These are phyloP conservation scores for Tragelaphus strepsiceros DNA, from an alignment of 2,113 vertebrate genomes.

Conservation along the genomic window DNA sequence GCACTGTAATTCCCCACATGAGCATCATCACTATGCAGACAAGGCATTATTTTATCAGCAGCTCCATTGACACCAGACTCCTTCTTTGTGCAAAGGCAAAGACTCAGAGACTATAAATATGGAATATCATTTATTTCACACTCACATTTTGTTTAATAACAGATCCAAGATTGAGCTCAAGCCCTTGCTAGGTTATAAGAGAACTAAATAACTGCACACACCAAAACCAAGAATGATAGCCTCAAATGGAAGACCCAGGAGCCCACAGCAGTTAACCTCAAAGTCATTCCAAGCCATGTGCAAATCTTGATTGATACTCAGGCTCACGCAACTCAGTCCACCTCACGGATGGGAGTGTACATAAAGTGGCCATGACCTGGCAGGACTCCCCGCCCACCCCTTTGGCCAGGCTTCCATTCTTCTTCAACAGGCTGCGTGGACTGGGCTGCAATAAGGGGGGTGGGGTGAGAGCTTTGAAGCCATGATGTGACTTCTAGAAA, in stretches of 20 bases:
- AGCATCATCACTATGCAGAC: accelerated
- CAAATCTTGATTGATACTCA: neutral
- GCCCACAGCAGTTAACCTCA: neutral
- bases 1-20: neutral
- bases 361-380: neutral
- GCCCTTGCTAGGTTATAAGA: neutral
- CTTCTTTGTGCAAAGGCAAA: neutral
- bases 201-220: neutral
- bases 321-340: too few species aligned
- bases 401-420: neutral
- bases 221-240: neutral
- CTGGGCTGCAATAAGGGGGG: neutral
- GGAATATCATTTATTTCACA: neutral
- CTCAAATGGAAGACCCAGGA: neutral
- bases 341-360: neutral
- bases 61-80: accelerated
- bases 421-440: neutral
- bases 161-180: neutral
- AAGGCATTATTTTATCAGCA: neutral
- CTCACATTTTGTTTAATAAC: neutral
- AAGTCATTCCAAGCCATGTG: neutral
- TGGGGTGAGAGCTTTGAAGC: neutral
- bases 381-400: neutral
- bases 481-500: neutral
- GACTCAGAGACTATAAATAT: too few species aligned